A percentile compares a stretch with the other conserved stretches of the same genome.
Conservation (phyloP, 2,888 invertebrate genomes). For the Tiphia femorata region DNA sequence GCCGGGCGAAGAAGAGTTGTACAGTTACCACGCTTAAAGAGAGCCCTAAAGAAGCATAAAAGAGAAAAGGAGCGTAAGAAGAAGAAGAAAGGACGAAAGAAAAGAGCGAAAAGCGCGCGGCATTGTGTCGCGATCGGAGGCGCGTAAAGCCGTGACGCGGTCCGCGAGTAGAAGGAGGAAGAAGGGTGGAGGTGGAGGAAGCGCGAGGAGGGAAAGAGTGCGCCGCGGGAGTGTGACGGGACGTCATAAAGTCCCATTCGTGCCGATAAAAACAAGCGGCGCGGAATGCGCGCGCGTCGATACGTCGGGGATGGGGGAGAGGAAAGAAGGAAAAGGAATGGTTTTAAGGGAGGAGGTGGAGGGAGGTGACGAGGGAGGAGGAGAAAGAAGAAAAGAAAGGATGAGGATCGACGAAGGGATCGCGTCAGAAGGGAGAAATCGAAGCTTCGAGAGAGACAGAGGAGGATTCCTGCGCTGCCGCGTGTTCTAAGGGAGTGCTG, state of each 20-base stretch:
- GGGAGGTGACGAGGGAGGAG: background rate
- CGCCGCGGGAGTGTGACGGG: constrained; percentile 47
- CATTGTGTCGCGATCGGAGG: too few species aligned
- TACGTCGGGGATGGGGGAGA: background rate
- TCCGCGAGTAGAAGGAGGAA: background rate
- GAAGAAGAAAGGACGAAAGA: background rate
- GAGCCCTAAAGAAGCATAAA: too few species aligned
- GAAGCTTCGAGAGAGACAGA: too few species aligned
- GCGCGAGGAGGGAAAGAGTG: constrained; percentile 31
- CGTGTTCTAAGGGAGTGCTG: too few species aligned
- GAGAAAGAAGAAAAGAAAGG: too few species aligned
- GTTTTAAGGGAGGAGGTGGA: too few species aligned
- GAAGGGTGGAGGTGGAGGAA: constrained; percentile 9
- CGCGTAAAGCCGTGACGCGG: background rate
- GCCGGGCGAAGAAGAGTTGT: too few species aligned
- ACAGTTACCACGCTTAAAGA: too few species aligned
- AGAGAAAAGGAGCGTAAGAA: background rate
- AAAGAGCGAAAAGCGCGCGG: background rate
- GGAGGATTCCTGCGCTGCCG: too few species aligned
- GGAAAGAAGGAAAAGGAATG: too few species aligned
- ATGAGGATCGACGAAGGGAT: background rate
- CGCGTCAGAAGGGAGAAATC: constrained; percentile 9
- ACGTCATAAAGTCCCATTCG: constrained; percentile 59
- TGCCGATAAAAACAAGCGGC: constrained; percentile 51
- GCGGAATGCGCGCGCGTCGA: constrained; percentile 34